Base-by-base conservation (phyloP, 2,888 invertebrate species). In the Atethmia centrago region DNA sequence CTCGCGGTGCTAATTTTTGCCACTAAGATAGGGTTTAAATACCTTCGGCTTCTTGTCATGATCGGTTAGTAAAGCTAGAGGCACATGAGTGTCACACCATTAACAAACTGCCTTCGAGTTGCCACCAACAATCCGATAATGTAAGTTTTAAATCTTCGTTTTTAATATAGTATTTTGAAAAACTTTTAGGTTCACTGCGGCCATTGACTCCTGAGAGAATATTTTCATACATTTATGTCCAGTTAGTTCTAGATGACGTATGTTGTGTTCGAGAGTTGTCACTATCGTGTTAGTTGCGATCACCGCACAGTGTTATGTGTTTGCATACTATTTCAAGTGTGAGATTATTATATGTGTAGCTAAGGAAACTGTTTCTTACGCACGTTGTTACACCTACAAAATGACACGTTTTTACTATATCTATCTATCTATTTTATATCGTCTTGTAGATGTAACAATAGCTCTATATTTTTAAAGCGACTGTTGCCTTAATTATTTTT, bases 401-500 rank as follows among this genome's bases (percentile, higher is more conserved):
- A 69, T 40, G n/a, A 19, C 36, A 45, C 31, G 16, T 28, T 53
- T 40, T 21, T 47, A 12, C 14, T 42, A 47, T 25, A 31, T 31
- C 59, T 31, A 19, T 70, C 51, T 40, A 25, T 47, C 51, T 21
- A 40, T 40, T 71, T 63, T 70, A 59, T 76, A 74, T 61, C 45
- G 68, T 85, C 77, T 88, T 91, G 89, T 89, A 89, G 87, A 85
- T 90, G 83, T 90, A 90, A 90, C 89, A 90, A 89, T 88, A 88
- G 71, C 36, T 69, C 59, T 85, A 80, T 83, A 87, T 85, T 86
- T 87, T 89, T 82, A 87, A 82, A 87, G 74, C 74, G 86, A 91
- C 88, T 91, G 92, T 93, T 94, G 94, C 94, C 94, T 95, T 95
- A 93, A 88, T 91, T 90, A 87, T 87, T 92, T n/a, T 92, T 91